These are phyloP conservation scores for Drosophila orena DNA, from an alignment of 1,140 invertebrate genomes.

Conservation along the genomic window DNA sequence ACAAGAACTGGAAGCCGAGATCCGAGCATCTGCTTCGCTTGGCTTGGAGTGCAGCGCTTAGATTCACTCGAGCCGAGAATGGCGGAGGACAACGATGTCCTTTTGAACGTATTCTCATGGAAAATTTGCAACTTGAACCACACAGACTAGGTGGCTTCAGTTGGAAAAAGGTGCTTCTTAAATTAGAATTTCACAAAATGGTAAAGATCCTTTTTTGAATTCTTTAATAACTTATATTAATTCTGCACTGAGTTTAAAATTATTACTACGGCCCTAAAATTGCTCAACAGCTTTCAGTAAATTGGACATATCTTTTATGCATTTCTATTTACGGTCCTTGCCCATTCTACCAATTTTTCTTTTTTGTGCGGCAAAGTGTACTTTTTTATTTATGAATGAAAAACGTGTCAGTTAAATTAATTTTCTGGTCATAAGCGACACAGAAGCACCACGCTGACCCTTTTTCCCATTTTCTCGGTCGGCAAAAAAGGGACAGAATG, in stretches of 20 bases:
- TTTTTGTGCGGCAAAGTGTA: slow-evolving; percentile 28
- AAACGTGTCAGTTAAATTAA: slow-evolving; percentile 60
- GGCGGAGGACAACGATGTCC: slow-evolving; percentile 46
- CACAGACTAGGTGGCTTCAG: slow-evolving; percentile 6
- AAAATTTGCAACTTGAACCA: slow-evolving; percentile 52
- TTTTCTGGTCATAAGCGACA: slow-evolving; percentile 51
- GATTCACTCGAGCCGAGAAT: slow-evolving; percentile 55
- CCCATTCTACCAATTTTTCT: background rate
- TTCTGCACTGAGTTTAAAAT: no score
- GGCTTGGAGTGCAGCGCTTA: slow-evolving; percentile 57
- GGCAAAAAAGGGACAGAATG: slow-evolving; percentile 3
- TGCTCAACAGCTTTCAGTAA: background rate
- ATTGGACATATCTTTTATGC: background rate
- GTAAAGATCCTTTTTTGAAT: no score
- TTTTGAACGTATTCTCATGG: slow-evolving; percentile 56
- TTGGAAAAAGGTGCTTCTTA: background rate
- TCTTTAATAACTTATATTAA: no score
- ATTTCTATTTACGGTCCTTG: background rate
- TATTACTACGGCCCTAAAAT: no score
- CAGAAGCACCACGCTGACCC: slow-evolving; percentile 34
- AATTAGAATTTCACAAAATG: background rate
- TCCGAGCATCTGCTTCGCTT: slow-evolving; percentile 51
- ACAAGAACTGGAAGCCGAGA: slow-evolving; percentile 28
- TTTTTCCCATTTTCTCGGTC: slow-evolving; percentile 15
- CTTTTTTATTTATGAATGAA: slow-evolving; percentile 40